phyloP scores from a whole-genome alignment of 2,797 vertebrate species.

The Sebastes paucispinis region DNA sequence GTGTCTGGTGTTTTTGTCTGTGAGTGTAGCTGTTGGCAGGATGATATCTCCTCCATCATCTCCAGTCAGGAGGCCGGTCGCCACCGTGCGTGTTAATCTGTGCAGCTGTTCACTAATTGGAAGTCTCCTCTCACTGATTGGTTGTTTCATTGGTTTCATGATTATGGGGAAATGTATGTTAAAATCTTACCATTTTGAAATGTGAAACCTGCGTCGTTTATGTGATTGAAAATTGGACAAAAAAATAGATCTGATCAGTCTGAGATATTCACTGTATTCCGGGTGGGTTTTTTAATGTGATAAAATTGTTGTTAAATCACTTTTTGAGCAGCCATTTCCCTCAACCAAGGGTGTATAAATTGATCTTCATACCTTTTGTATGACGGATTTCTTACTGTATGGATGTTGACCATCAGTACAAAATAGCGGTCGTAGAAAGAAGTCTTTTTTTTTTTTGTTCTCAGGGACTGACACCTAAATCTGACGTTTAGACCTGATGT shows the following conservation, averaged over 20 bases:
- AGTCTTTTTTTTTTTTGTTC: neutral
- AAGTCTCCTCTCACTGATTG: constrained; percentile 35
- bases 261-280: neutral
- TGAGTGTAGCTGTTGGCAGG: neutral
- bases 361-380: neutral
- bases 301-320: neutral
- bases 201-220: neutral
- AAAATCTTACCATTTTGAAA: neutral
- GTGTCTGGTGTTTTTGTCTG: neutral
- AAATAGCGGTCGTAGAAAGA: constrained; percentile 6
- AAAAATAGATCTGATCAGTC: neutral
- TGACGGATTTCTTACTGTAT: constrained; percentile 17
- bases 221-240: neutral
- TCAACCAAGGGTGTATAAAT: neutral
- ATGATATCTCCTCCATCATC: constrained; percentile 11
- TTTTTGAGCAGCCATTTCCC: neutral
- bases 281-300: neutral
- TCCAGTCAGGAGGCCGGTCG: neutral
- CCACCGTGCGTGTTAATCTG: constrained; percentile 28
- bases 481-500: neutral
- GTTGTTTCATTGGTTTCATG: constrained; percentile 9
- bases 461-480: neutral
- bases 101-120: constrained; percentile 62
- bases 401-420: neutral
- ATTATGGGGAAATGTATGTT: neutral